phyloP scores from a whole-genome alignment of 1,140 invertebrate species.

The Mizuhopecten yessoensis region DNA sequence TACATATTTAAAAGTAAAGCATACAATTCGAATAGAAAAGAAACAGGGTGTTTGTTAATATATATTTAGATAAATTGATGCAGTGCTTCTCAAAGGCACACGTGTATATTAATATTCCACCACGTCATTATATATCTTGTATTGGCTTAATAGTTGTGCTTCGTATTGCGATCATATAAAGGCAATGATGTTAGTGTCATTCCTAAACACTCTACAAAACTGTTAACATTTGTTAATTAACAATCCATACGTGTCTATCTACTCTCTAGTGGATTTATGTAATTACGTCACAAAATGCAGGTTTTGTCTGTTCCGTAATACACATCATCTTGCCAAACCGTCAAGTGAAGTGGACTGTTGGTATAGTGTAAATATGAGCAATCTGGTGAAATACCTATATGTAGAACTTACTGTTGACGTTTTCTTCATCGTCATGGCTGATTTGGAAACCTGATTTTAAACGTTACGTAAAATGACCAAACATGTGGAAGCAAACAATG shows the following conservation, averaged over 20 bases:
- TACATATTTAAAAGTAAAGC: no score
- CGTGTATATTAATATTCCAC: no score
- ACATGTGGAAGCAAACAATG: neutral
- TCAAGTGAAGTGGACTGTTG: neutral
- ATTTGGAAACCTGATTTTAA: constrained; percentile 36
- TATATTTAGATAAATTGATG: no score
- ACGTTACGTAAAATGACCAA: constrained; percentile 38
- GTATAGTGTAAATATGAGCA: constrained; percentile 34
- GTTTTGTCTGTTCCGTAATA: neutral
- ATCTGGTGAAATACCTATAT: constrained; percentile 39
- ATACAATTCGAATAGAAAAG: no score
- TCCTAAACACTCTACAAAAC: neutral
- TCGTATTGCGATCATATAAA: neutral
- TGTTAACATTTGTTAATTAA: neutral
- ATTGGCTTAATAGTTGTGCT: neutral
- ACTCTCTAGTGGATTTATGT: neutral
- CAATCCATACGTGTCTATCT: neutral
- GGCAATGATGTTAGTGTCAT: neutral
- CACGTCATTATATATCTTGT: no score
- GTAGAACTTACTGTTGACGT: constrained; percentile 36
- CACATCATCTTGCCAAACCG: constrained; percentile 22
- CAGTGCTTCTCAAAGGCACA: no score
- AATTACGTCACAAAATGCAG: neutral
- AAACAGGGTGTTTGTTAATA: no score
- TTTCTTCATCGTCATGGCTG: constrained; percentile 21